phyloP scores from a whole-genome alignment of 2,888 invertebrate species.

The Scaptomyza polygonia region DNA sequence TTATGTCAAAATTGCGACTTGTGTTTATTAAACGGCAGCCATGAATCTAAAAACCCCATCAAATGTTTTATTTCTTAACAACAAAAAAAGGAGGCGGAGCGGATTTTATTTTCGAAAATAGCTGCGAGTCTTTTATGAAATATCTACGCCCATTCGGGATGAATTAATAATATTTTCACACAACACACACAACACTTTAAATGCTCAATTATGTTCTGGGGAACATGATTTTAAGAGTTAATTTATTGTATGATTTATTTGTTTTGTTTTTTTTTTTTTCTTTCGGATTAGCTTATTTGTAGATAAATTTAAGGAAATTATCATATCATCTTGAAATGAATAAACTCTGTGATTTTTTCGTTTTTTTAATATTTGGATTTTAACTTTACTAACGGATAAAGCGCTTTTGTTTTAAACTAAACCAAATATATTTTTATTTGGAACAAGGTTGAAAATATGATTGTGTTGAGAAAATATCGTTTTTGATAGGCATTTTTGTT shows the following conservation, averaged over 20 bases:
- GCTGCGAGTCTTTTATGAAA: constrained; percentile 7
- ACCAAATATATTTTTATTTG: no score
- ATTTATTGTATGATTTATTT: not conserved
- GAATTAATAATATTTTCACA: constrained; percentile 3
- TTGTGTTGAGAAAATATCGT: no score
- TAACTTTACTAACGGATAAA: not conserved
- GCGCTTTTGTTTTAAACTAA: no score
- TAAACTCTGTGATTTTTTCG: not conserved
- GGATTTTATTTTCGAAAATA: constrained; percentile 10
- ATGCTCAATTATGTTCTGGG: not conserved
- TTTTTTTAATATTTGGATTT: not conserved
- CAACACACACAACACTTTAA: not conserved
- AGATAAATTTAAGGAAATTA: not conserved
- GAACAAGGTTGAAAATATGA: no score
- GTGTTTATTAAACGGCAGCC: constrained; percentile 35
- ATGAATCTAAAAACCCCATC: constrained; percentile 5
- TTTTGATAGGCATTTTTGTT: no score
- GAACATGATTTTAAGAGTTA: constrained; percentile 1
- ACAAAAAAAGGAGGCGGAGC: not conserved
- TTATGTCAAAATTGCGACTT: constrained; percentile 63
- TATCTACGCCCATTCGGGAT: constrained; percentile 7
- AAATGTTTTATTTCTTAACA: constrained; percentile 16
- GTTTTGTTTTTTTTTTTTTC: not conserved
- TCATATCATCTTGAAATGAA: not conserved
- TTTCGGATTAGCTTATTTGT: not conserved